Evolutionary conservation across 2,113 vertebrate species (phyloP).

Genomic region (Cathartes aura): DNA sequence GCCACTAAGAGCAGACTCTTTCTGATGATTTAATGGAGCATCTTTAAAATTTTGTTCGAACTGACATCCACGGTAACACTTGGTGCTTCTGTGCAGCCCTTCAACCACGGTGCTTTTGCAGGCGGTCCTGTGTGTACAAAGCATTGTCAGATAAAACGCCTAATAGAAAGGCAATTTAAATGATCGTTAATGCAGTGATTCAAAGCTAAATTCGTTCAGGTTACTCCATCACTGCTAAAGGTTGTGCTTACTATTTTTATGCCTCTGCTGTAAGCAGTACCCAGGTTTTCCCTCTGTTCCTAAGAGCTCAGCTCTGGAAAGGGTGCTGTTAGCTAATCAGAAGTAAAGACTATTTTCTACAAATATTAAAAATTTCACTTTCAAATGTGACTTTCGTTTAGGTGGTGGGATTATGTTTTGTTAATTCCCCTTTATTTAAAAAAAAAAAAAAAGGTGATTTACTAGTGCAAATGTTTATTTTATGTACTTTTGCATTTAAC

Average conservation of each 20-base stretch:
- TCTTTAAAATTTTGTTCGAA: neutral
- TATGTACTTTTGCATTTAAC: neutral
- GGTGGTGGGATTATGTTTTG: neutral
- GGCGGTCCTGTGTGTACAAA: neutral
- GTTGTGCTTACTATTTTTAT: neutral
- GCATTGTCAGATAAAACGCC: neutral
- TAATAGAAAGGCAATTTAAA: neutral
- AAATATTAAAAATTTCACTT: neutral
- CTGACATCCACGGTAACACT: neutral
- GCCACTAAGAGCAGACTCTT: neutral
- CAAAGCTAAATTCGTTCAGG: neutral
- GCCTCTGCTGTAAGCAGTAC: neutral
- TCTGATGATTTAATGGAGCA: neutral
- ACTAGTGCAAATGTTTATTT: neutral
- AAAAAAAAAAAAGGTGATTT: neutral
- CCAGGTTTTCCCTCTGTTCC: neutral
- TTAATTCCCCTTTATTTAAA: neutral
- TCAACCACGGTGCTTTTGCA: accelerated
- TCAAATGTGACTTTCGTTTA: neutral
- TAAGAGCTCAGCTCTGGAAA: neutral
- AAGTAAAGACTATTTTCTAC: neutral
- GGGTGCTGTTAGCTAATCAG: neutral
- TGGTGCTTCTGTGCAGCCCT: neutral
- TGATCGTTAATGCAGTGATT: neutral
- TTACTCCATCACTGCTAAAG: neutral